Percentiles rank a stretch among this genome's conserved stretches.
These are phyloP conservation scores for Pipistrellus kuhlii DNA, from an alignment of 2,797 vertebrate genomes.

Conservation along the genomic window DNA sequence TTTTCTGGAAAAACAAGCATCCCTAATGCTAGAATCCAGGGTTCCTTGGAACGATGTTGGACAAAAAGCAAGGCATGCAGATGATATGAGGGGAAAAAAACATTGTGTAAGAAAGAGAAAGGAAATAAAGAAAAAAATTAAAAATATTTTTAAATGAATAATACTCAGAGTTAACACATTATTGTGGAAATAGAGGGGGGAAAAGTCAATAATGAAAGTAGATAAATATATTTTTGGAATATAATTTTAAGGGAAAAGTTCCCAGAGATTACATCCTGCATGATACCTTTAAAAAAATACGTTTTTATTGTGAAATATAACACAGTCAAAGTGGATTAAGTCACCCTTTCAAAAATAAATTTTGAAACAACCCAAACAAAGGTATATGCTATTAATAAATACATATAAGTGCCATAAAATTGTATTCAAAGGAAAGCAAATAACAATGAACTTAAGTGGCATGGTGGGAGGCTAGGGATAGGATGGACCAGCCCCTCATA, in stretches of 20 bases:
- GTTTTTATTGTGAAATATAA: background rate
- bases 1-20: conserved; percentile 60
- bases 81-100: background rate
- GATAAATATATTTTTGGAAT: background rate
- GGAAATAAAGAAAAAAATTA: background rate
- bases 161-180: background rate
- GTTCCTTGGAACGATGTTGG: conserved; percentile 39
- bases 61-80: background rate
- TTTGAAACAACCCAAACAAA: background rate
- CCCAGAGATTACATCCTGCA: background rate
- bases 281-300: background rate
- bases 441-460: background rate
- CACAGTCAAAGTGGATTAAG: background rate
- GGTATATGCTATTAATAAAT: background rate
- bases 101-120: background rate
- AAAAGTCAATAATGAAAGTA: background rate
- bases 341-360: background rate
- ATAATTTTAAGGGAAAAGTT: conserved; percentile 27
- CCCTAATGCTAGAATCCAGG: background rate
- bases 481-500: background rate
- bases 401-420: background rate
- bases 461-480: background rate
- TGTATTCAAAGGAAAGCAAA: background rate
- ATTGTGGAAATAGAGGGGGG: background rate
- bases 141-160: background rate